These are phyloP conservation scores for Creontiades dilutus DNA, from an alignment of 2,888 invertebrate genomes.

Conservation along the genomic window DNA sequence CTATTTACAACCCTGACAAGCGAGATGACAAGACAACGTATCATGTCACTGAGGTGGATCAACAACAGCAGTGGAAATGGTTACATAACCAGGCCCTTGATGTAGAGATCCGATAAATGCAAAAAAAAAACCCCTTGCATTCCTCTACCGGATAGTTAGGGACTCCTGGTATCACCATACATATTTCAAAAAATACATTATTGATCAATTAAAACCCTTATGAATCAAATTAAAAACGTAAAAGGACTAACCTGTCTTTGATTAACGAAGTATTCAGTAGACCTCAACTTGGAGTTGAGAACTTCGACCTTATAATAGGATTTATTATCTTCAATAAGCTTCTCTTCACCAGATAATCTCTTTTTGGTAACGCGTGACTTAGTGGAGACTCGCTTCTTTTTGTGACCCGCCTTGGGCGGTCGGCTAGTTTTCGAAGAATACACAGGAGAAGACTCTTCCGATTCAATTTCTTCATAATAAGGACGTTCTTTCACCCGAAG, in stretches of 20 bases:
- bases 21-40: no score
- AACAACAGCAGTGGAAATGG: no score
- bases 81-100: no score
- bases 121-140: no score
- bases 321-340: conserved; percentile 80
- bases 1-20: no score
- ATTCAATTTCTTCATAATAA: conserved; percentile 57
- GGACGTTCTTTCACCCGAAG: conserved; percentile 52
- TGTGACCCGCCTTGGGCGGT: background rate
- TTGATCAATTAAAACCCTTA: no score
- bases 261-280: conserved; percentile 78
- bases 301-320: conserved; percentile 88
- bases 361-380: conserved; percentile 75
- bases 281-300: conserved; percentile 84
- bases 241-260: conserved; percentile 66
- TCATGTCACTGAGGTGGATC: no score
- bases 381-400: conserved; percentile 8
- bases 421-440: background rate
- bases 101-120: no score
- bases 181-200: no score
- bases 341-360: conserved; percentile 80
- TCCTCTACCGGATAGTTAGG: no score
- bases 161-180: no score
- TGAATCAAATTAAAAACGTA: no score
- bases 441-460: conserved; percentile 57